Evolutionary conservation across 2,888 invertebrate genomes (phyloP).

Genomic region (Atethmia centrago): DNA sequence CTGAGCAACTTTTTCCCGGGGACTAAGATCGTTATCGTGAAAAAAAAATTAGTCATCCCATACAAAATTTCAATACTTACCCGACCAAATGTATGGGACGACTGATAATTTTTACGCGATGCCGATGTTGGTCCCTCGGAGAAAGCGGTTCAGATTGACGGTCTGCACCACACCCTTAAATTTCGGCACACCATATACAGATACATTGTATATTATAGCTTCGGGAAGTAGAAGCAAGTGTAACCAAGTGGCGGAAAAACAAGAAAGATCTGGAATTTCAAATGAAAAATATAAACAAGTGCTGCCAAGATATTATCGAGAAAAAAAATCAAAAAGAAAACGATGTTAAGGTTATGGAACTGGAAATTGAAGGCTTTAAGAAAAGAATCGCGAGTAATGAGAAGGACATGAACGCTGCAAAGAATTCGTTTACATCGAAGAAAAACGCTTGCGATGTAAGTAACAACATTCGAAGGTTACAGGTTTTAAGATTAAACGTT

Average conservation of each 20-base stretch:
- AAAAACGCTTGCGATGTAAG: slow-evolving; percentile 80
- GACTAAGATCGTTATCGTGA: too few relatives aligned
- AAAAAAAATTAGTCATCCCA: too few relatives aligned
- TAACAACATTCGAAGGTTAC: slow-evolving; percentile 9
- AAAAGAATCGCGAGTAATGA: slow-evolving; percentile 75
- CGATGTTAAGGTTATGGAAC: slow-evolving; percentile 77
- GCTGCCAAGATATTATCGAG: slow-evolving; percentile 75
- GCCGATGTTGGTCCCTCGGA: too few relatives aligned
- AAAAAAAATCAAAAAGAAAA: slow-evolving; percentile 79
- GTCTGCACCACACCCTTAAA: too few relatives aligned
- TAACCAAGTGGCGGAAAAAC: slow-evolving; percentile 81
- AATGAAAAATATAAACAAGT: slow-evolving; percentile 74
- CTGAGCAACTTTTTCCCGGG: too few relatives aligned
- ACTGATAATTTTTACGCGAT: too few relatives aligned
- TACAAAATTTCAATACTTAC: too few relatives aligned
- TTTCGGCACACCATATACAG: too few relatives aligned
- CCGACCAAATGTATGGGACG: too few relatives aligned
- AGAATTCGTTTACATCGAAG: slow-evolving; percentile 70
- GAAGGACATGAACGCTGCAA: slow-evolving; percentile 70
- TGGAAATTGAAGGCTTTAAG: slow-evolving; percentile 76
- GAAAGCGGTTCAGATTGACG: too few relatives aligned
- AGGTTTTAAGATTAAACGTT: neutral
- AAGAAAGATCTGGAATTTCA: slow-evolving; percentile 82
- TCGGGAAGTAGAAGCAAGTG: slow-evolving; percentile 76
- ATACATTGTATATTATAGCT: slow-evolving; percentile 78